phyloP scores from a whole-genome alignment of 2,113 vertebrate species.

The Thunnus thynnus region DNA sequence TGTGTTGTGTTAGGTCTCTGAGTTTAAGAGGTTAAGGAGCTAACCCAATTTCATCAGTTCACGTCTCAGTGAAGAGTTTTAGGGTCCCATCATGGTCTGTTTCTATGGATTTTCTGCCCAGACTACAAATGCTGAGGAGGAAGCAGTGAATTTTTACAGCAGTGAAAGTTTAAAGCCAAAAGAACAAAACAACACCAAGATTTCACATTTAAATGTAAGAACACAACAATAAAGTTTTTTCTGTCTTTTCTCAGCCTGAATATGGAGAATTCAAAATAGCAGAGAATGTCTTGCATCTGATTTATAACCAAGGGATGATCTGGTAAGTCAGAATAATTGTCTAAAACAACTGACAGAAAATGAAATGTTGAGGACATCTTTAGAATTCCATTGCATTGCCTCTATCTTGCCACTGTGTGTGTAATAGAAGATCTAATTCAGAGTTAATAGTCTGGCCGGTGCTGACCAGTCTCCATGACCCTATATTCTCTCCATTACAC shows the following conservation, averaged over 20 bases:
- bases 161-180: background rate
- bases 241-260: conserved; percentile 89
- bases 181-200: background rate
- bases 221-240: background rate
- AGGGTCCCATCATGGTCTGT: background rate
- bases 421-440: conserved; percentile 34
- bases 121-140: background rate
- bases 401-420: conserved; percentile 4
- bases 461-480: conserved; percentile 50
- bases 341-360: background rate
- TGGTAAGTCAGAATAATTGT: conserved; percentile 86
- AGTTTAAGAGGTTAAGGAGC: background rate
- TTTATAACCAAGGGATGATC: conserved; percentile 99
- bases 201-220: no score
- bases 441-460: conserved; percentile 14
- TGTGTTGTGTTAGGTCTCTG: background rate
- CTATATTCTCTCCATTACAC: conserved; percentile 44
- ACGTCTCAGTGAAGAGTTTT: no score
- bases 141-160: background rate
- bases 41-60: no score
- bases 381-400: background rate
- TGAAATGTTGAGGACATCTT: background rate
- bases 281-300: conserved; percentile 96
- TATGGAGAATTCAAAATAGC: conserved; percentile 99
- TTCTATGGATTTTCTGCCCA: background rate